Conservation (phyloP, 2,113 vertebrate species). For the Taurulus bubalis region DNA sequence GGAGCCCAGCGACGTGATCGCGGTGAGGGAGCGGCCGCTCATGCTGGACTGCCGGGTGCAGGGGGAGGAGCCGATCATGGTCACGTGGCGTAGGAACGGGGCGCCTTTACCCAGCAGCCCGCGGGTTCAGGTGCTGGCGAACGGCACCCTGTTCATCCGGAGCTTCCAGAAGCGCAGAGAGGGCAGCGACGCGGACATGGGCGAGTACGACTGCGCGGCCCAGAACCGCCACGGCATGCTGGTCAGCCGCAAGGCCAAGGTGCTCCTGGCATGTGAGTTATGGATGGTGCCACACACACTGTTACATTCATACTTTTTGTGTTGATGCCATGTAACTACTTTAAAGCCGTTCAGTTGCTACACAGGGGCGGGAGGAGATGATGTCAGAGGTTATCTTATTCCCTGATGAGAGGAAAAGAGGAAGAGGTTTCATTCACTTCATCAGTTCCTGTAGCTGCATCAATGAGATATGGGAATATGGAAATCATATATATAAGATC, state of each 20-base stretch:
- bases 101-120: conserved; percentile 53
- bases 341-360: not conserved
- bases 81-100: conserved; percentile 82
- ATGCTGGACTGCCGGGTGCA: conserved; percentile 83
- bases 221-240: conserved; percentile 80
- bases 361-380: not conserved
- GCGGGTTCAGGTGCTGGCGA: conserved; percentile 69
- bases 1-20: conserved; percentile 83
- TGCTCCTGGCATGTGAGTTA: conserved; percentile 83
- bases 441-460: not conserved
- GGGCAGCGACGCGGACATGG: conserved; percentile 65
- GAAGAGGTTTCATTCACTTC: no score
- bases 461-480: no score
- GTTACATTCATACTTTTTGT: not conserved
- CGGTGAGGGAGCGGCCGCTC: conserved; percentile 71
- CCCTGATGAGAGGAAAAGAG: no score
- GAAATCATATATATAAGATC: not conserved
- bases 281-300: not conserved
- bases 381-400: not conserved
- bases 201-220: conserved; percentile 80
- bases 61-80: conserved; percentile 76
- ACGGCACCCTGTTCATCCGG: conserved; percentile 79
- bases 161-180: conserved; percentile 74
- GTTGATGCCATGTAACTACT: not conserved
- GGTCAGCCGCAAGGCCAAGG: conserved; percentile 82